Evolutionary conservation across 2,888 invertebrate species (phyloP), one percentile per base, ranked within the genome.

Genomic region (Campoplex capitator): DNA sequence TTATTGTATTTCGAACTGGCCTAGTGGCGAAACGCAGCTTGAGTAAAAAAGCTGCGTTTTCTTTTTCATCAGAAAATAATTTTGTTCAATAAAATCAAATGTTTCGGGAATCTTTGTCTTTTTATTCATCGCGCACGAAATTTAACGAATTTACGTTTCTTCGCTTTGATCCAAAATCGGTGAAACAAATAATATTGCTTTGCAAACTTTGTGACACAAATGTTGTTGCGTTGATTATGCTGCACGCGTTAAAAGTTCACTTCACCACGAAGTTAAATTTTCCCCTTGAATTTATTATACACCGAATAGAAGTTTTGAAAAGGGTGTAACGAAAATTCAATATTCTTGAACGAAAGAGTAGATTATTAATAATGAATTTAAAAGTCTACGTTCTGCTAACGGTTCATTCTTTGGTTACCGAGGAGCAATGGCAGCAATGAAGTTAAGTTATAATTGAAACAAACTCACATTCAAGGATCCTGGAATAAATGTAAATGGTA

Each of bases 341-440:
- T 83, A 73, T 80, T 73, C 56, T 58, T 70, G 71, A 79, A 76
- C 75, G 70, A 65, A 51, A 77, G 58, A 54, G 73, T 42, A 75
- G 71, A 86, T 79, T 79, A 62, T 9, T 62, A 80, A 86, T 83
- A 83, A 86, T 76, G 56, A 65, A 80, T 86, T 83, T 86, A 62
- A 9, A n/a, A 65, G n/a, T 71, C 35, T 23, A 68, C 18, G 56
- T 28, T 71, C 54, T 23, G 74, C 23, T 58, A 67, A 35, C 67
- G 48, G 56, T 75, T 80, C 51, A 51, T 67, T 77, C 56, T 73
- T 67, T 32, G 54, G 28, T 51, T 56, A 7, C 38, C 67, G 45
- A 32, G 18, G 42, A 54, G 68, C 45, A 67, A 65, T 79, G 58
- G 48, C 8, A n/a, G 23, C 11, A 58, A 67, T 35, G 18, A 23